Conservation (phyloP, 2,888 invertebrate genomes). For the Cotesia congregata region DNA sequence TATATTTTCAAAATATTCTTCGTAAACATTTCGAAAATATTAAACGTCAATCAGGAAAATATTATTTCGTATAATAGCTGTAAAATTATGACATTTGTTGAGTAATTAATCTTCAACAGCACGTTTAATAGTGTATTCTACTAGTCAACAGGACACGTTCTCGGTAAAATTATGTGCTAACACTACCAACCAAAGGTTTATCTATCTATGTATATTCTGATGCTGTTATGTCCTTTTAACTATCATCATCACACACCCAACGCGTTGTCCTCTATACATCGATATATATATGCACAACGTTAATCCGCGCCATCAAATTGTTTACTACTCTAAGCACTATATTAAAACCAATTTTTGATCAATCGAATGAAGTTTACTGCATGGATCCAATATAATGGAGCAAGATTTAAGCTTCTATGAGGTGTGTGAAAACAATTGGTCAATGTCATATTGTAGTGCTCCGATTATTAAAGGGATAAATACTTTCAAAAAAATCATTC, state of each 20-base stretch:
- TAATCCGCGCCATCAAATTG: not conserved
- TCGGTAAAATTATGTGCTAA: conserved; percentile 12
- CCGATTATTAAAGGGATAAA: too few relatives aligned
- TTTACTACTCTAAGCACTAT: not conserved
- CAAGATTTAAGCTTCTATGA: too few relatives aligned
- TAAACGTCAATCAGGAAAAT: not conserved
- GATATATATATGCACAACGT: not conserved
- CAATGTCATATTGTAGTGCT: too few relatives aligned
- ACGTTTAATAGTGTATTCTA: conserved; percentile 16
- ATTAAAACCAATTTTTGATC: not conserved
- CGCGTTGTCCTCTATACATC: not conserved
- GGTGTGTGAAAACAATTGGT: too few relatives aligned
- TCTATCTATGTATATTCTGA: conserved; percentile 10
- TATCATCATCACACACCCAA: not conserved
- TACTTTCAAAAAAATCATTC: too few relatives aligned
- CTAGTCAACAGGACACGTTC: conserved; percentile 10
- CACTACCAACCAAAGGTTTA: not conserved
- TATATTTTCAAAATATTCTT: not conserved
- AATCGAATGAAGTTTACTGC: too few relatives aligned
- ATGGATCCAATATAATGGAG: too few relatives aligned
- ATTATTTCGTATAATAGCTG: not conserved
- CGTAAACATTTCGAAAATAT: not conserved
- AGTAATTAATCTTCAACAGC: conserved; percentile 19
- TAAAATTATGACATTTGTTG: conserved; percentile 22
- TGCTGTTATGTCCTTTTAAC: not conserved